Evolutionary conservation across 2,888 invertebrate genomes (phyloP).

Genomic region (Rapana venosa): DNA sequence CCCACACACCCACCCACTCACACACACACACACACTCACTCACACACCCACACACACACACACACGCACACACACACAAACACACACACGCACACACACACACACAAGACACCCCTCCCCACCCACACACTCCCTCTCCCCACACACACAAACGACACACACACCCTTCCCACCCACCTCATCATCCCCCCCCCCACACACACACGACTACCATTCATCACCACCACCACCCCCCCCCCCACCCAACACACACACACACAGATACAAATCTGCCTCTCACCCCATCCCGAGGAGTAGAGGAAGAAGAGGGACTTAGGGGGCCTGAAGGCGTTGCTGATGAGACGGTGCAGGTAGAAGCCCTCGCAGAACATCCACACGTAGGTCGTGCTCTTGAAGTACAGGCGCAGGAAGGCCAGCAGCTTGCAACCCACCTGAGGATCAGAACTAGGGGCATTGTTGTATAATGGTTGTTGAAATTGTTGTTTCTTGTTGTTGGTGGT

Average conservation of each 20-base stretch:
- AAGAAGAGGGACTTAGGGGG: slow-evolving; percentile 67
- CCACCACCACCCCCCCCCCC: no score
- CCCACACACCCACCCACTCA: no score
- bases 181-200: no score
- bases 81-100: no score
- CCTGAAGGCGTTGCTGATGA: slow-evolving; percentile 75
- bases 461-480: no score
- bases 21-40: not conserved
- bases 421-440: slow-evolving; percentile 68
- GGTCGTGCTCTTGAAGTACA: slow-evolving; percentile 70
- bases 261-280: slow-evolving; percentile 58
- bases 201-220: no score
- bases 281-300: slow-evolving; percentile 72
- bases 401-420: slow-evolving; percentile 69
- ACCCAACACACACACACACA: no score
- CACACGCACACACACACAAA: not conserved
- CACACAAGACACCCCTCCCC: no score
- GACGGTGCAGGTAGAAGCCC: slow-evolving; percentile 74
- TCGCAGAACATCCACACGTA: slow-evolving; percentile 77
- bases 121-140: no score
- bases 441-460: not conserved
- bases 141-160: not conserved
- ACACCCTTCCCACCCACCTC: no score
- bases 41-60: no score
- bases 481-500: no score